phyloP scores from a whole-genome alignment of 1,140 invertebrate species.

The Zaprionus taronus region DNA sequence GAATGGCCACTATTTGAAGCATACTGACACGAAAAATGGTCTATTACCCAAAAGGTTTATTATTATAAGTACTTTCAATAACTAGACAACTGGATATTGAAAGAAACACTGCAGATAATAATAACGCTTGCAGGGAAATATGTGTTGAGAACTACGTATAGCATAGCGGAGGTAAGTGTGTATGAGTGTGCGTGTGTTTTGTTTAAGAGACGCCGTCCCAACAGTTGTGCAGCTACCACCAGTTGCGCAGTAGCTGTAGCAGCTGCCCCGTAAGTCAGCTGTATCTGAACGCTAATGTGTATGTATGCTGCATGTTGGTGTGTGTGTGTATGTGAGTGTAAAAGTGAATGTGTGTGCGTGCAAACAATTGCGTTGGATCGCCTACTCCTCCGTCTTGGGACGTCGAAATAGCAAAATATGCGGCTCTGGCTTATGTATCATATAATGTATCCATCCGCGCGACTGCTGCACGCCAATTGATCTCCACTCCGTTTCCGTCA shows the following conservation, averaged over 20 bases:
- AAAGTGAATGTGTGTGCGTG: conserved; percentile 17
- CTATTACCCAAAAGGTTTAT: conserved; percentile 6
- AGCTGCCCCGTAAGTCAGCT: conserved; percentile 44
- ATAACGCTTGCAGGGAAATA: background rate
- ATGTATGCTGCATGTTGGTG: conserved; percentile 16
- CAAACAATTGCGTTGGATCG: conserved; percentile 23
- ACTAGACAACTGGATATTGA: background rate
- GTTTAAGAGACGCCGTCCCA: conserved; percentile 20
- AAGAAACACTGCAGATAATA: background rate
- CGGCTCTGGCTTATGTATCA: conserved; percentile 95
- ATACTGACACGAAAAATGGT: background rate
- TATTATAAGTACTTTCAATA: conserved; percentile 2
- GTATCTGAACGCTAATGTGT: conserved; percentile 24
- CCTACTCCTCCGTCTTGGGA: conserved; percentile 73
- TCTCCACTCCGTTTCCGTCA: conserved; percentile 98
- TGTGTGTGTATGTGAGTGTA: conserved; percentile 16
- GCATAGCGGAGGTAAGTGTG: conserved; percentile 2
- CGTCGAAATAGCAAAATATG: conserved; percentile 88
- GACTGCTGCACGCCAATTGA: conserved; percentile 97
- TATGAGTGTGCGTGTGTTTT: conserved; percentile 18
- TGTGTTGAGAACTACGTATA: conserved; percentile 18
- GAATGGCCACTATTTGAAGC: conserved; percentile 4
- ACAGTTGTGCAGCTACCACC: conserved; percentile 49
- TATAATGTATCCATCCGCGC: conserved; percentile 98
- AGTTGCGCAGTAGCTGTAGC: conserved; percentile 37